Percentiles rank a stretch among this genome's conserved stretches.
These are phyloP conservation scores for Lucilia cuprina DNA, from an alignment of 1,140 invertebrate species.

Conservation along the genomic window DNA sequence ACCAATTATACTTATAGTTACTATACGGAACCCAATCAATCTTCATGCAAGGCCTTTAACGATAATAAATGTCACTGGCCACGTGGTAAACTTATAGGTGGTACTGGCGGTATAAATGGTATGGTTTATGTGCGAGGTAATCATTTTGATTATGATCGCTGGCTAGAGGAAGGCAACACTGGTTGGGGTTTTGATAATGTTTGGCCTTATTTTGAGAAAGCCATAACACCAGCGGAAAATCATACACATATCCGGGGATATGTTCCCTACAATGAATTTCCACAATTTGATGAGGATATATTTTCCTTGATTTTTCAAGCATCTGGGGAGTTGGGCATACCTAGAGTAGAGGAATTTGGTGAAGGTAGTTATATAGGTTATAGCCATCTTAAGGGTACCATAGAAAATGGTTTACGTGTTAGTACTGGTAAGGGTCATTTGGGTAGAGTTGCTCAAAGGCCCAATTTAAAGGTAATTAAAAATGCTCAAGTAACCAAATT, in stretches of 20 bases:
- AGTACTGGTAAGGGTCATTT: constrained; percentile 63
- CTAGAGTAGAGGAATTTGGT: constrained; percentile 66
- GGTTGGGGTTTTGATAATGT: constrained; percentile 73
- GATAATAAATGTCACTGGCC: constrained; percentile 66
- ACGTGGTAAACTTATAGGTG: constrained; percentile 70
- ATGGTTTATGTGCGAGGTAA: constrained; percentile 77
- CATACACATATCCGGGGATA: constrained; percentile 38
- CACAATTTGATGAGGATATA: constrained; percentile 23
- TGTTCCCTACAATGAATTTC: constrained; percentile 27
- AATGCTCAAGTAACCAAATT: constrained; percentile 77
- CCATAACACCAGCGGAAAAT: constrained; percentile 63
- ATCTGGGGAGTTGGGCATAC: constrained; percentile 55
- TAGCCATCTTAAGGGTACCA: constrained; percentile 66
- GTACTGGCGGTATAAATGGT: constrained; percentile 71
- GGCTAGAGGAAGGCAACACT: constrained; percentile 67
- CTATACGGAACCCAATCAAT: constrained; percentile 38
- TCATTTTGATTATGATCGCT: constrained; percentile 66
- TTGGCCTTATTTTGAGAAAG: constrained; percentile 70
- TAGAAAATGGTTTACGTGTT: constrained; percentile 65
- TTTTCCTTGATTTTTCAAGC: constrained; percentile 26
- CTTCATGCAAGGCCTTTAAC: constrained; percentile 39
- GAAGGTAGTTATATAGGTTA: constrained; percentile 61
- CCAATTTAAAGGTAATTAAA: constrained; percentile 75
- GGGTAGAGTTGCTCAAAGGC: constrained; percentile 60
- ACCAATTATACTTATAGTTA: constrained; percentile 42